phyloP scores from a whole-genome alignment of 2,113 vertebrate species.

The Morone chrysops region DNA sequence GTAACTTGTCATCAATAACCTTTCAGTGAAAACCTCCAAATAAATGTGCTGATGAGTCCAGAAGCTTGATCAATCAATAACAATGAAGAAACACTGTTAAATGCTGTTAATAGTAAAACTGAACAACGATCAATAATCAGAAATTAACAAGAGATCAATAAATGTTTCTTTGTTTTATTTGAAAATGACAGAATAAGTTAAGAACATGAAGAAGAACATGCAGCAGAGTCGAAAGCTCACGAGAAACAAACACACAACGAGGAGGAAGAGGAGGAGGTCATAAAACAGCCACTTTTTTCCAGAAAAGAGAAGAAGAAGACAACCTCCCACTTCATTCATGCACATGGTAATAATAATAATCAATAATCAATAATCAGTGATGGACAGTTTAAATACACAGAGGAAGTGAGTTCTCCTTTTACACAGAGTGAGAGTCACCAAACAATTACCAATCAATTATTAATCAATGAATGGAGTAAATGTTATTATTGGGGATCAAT shows the following conservation, averaged over 20 bases:
- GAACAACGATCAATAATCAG: not conserved
- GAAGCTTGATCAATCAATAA: no score
- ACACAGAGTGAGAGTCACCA: conserved; percentile 37
- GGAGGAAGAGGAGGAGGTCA: not conserved
- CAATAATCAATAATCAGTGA: conserved; percentile 81
- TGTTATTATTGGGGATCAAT: no score
- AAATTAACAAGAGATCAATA: conserved; percentile 11
- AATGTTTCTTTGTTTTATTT: conserved; percentile 63
- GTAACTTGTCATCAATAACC: no score
- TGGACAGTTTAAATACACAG: conserved; percentile 72
- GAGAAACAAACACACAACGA: conserved; percentile 39
- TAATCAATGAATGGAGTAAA: not conserved
- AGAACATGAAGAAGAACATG: conserved; percentile 80
- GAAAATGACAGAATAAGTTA: conserved; percentile 93
- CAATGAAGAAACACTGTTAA: no score
- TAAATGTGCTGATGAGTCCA: no score
- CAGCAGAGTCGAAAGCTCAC: conserved; percentile 66
- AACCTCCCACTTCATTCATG: conserved; percentile 74
- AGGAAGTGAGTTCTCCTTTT: conserved; percentile 44
- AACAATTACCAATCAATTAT: not conserved
- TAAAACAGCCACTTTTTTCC: not conserved
- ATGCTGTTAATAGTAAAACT: not conserved
- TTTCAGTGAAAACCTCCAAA: no score
- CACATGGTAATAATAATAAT: conserved; percentile 73
- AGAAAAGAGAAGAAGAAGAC: conserved; percentile 16